A percentile compares a stretch with the other conserved stretches of the same genome.
Evolutionary conservation across 2,113 vertebrate genomes (phyloP).

Genomic region (Piaya cayana): DNA sequence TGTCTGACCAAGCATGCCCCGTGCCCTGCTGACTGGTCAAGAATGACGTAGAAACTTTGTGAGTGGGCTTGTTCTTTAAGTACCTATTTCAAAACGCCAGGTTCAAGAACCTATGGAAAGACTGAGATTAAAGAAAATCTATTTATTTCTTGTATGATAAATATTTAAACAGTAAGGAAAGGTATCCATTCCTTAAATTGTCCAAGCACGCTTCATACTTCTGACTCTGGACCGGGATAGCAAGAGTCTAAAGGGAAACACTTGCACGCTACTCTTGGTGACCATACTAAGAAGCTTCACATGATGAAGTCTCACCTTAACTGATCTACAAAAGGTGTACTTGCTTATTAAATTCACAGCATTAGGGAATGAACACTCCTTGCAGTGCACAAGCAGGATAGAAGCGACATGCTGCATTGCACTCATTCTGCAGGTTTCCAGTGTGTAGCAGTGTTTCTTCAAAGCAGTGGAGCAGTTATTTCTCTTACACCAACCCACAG

Average conservation of each 20-base stretch:
- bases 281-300: not conserved
- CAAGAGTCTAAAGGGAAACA: not conserved
- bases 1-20: not conserved
- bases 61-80: not conserved
- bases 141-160: not conserved
- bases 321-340: not conserved
- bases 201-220: not conserved
- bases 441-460: accelerated
- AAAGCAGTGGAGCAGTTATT: not conserved
- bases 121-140: not conserved
- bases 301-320: not conserved
- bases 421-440: not conserved
- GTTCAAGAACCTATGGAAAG: not conserved
- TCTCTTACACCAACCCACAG: not conserved
- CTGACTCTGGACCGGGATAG: not conserved
- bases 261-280: not conserved
- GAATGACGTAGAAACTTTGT: not conserved
- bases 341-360: not conserved
- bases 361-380: not conserved
- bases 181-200: not conserved
- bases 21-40: not conserved
- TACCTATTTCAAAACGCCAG: not conserved
- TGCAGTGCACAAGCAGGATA: not conserved
- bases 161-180: not conserved
- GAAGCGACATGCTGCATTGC: not conserved